Evolutionary conservation across 2,888 invertebrate genomes (phyloP), one percentile per base, ranked within the genome.

Genomic region (Xanthia togata): DNA sequence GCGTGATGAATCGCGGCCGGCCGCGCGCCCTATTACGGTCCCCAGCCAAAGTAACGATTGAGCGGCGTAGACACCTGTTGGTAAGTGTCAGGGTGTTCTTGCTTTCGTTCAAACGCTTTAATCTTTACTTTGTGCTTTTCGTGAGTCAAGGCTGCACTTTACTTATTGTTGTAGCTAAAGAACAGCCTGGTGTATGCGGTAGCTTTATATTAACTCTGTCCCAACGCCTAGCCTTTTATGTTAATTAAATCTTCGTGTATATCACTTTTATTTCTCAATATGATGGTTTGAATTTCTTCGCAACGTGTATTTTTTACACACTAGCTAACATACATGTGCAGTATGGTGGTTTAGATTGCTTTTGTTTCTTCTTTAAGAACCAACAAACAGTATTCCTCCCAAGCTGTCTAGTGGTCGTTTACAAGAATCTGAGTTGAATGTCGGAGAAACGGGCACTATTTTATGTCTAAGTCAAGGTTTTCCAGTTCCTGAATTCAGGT

Each of bases 401-500:
- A 97, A 97, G 92, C 94, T 97, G 88, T 97, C 97, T 92, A 97
- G 97, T 89, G 94, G 94, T 94, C 97, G 97, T 81, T 94, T 97
- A 85, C 97, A 97, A 93, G 97, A 97, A 89, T 93, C 95, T 81
- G 93, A 94, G 76, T 91, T 95, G 78, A 87, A 84, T 84, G 81
- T 89, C 57, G 93, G 91, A 82, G 86, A 90, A 94, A 91, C 93
- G 73, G 93, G 92, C 82, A 90, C 97, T 79, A 97, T 98, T 88
- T 96, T 98, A 90, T 98, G 98, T 94, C 97, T 97, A 88, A 97
- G 98, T 90, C 98, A 98, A 97, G 97, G 97, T 80, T 98, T 97
- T 94, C 98, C 98, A 79, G 97, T 97, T 92, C 98, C 98, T 81
- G 93, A 95, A 73, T 98, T 98, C 97, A 98, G 98, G 98, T 98